Evolutionary conservation across 1,140 invertebrate genomes (phyloP).

Genomic region (Polyergus mexicanus): DNA sequence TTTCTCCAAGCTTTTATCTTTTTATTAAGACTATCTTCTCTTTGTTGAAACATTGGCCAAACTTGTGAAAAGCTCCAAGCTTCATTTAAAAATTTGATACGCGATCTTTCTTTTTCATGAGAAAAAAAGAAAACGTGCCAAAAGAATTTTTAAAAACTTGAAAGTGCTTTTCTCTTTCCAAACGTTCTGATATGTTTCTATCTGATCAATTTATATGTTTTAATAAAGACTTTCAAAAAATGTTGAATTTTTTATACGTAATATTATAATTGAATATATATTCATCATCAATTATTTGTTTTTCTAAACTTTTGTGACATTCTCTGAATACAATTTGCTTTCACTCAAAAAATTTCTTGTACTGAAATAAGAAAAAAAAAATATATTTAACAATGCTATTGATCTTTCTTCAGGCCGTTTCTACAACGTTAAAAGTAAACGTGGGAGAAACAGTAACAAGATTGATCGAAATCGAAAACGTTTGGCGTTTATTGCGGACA

Average conservation of each 20-base stretch:
- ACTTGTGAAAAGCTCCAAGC: constrained; percentile 6
- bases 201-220: neutral
- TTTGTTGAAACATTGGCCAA: constrained; percentile 25
- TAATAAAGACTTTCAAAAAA: no score
- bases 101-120: constrained; percentile 1
- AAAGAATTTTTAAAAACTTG: neutral
- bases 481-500: constrained; percentile 35
- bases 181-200: neutral
- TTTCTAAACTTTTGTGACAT: neutral
- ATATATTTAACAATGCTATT: no score
- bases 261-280: neutral
- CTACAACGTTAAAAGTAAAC: neutral
- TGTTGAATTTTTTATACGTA: no score
- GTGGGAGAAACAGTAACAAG: neutral
- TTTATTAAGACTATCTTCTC: constrained; percentile 52
- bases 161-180: neutral
- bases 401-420: neutral
- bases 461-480: constrained; percentile 8
- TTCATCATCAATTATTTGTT: neutral
- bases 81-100: constrained; percentile 47
- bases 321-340: neutral
- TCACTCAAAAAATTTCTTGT: neutral
- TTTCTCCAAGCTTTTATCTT: constrained; percentile 2
- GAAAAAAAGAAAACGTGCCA: neutral
- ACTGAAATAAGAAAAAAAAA: neutral